Base-by-base conservation (phyloP, 2,797 vertebrate genomes). In the Vultur gryphus region DNA sequence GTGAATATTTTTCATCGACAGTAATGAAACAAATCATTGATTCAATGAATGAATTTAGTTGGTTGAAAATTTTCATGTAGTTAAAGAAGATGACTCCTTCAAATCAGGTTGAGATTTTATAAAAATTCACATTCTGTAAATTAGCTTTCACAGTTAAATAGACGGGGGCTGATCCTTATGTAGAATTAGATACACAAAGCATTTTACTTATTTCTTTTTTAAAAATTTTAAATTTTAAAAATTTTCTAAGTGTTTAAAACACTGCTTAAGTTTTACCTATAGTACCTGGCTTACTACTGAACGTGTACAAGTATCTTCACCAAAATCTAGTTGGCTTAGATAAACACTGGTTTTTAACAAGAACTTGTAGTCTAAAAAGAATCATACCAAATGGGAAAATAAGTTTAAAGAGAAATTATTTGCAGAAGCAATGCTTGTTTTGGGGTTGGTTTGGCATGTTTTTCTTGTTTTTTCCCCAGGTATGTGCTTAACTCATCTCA, bases 101-200 rank as follows among this genome's bases (percentile, higher is more conserved):
- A 96, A 84, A 96, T 95, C 89, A 79, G 91, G 92, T 71, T 94
- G 94, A 93, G 93, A 94, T 97, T 96, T 90, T 93, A 90, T 66
- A 96, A 92, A 91, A 95, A 95, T 98, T 98, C 98, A 98, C 98
- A 98, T 98, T 98, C 72, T 97, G 93, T 92, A 97, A 93, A 93
- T 96, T 72, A 96, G 93, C 96, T 91, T 98, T 98, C 98, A 98
- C 98, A 98, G 98, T 98, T 97, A 87, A 49, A 75, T 15, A 70
- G 93, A 61, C 8, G 9, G 76, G 92, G 96, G 93, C 95, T 71
- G 80, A 94, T 92, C 96, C 96, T 97, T 33, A 28, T 9, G 73
- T 37, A 77, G 46, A 84, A 78, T 64, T 28, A 11, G 79, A 71
- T 26, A 37, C 65, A 69, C 77, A 87, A 61, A 92, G 65, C 64